These are phyloP conservation scores for Galendromus occidentalis DNA, from an alignment of 1,140 invertebrate species.

Conservation along the genomic window DNA sequence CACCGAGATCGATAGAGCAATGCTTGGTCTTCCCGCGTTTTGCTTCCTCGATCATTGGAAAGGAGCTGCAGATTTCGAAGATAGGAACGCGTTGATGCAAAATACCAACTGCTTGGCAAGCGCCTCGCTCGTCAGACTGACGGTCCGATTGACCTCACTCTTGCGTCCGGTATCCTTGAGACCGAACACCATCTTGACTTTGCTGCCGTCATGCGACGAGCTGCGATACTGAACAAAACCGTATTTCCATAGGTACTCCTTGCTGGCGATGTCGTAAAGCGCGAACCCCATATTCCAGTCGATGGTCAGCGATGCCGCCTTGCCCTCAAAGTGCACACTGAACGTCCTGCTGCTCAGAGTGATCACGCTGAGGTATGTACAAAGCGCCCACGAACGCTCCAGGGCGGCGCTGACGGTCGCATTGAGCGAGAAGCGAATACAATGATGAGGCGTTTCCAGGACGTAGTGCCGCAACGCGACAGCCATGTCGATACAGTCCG, in stretches of 20 bases:
- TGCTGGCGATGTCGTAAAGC: constrained; percentile 5
- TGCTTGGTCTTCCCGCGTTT: too few species aligned
- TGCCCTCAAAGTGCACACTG: constrained; percentile 7
- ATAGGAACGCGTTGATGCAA: constrained; percentile 9
- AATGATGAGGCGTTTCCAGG: not conserved
- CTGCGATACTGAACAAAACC: constrained; percentile 2
- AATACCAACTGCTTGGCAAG: not conserved
- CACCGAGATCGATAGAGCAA: too few species aligned
- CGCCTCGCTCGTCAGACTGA: not conserved
- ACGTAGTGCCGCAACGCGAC: not conserved
- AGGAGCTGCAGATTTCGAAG: not conserved
- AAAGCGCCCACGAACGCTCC: constrained; percentile 1
- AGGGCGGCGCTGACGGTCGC: not conserved
- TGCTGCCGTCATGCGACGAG: not conserved
- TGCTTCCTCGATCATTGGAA: not conserved
- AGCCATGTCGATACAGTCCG: not conserved
- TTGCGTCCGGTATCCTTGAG: not conserved
- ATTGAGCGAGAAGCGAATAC: not conserved
- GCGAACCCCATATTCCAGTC: constrained; percentile 9
- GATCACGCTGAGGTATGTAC: constrained; percentile 1
- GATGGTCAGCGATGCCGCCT: constrained; percentile 1
- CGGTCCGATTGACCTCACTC: not conserved
- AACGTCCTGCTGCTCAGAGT: constrained; percentile 2
- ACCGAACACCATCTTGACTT: not conserved
- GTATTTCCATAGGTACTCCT: constrained; percentile 9